Conservation (phyloP, 1,140 invertebrate species). For the Coptotermes formosanus region DNA sequence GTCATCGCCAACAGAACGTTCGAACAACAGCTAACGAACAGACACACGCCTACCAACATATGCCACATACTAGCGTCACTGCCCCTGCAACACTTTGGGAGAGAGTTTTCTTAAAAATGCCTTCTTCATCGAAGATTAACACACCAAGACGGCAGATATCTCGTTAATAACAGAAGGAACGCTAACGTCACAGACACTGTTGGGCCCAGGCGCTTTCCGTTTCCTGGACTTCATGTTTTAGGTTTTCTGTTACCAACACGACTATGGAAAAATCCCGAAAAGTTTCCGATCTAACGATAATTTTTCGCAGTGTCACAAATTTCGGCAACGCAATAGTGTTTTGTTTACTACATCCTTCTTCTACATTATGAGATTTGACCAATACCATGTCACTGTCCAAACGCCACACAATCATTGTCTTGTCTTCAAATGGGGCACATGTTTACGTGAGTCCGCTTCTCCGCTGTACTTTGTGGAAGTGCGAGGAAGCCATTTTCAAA, state of each 20-base stretch:
- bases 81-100: neutral
- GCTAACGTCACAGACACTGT: neutral
- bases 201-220: neutral
- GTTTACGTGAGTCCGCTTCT: neutral
- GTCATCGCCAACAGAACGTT: neutral
- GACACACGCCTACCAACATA: neutral
- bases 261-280: too few relatives aligned
- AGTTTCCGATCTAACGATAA: too few relatives aligned
- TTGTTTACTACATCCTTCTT: too few relatives aligned
- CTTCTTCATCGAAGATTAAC: neutral
- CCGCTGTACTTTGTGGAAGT: too few relatives aligned
- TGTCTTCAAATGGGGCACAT: neutral
- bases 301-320: too few relatives aligned
- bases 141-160: neutral
- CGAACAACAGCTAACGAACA: neutral
- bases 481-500: neutral
- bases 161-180: neutral
- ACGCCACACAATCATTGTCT: neutral
- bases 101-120: neutral
- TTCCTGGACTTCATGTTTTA: neutral
- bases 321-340: too few relatives aligned
- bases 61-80: conserved; percentile 20
- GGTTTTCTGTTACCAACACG: too few relatives aligned
- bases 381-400: neutral
- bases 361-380: too few relatives aligned